Base-by-base conservation (phyloP, 1,140 invertebrate genomes). In the Trachymyrmex septentrionalis region DNA sequence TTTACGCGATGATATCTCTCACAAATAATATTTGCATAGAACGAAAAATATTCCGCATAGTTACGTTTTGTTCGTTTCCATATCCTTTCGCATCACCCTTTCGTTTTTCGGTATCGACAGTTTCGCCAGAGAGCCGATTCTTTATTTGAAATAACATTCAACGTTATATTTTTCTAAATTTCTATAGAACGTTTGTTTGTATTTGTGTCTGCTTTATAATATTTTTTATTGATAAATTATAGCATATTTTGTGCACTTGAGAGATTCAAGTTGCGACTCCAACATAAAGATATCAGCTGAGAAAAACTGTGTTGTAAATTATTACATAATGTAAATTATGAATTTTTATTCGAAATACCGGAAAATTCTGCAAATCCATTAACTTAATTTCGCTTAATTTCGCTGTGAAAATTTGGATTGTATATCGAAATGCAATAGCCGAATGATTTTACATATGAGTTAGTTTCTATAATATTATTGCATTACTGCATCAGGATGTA, bases 21-120 rank as follows among this genome's bases (percentile, higher is more conserved):
- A 27, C 14, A 27, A 73, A 84, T 73, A 84, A 84, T 73, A 84
- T 84, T 84, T 84, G 57, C 55, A 50, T 63, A 84, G 38, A 75
- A 50, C 55, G 38, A 75, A 84, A 84, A 84, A 73, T 84, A 84
- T 75, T 63, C 38, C 48, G 14, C 80, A 24, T 24, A 80, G 27
- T 67, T 55, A 30, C 19, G 19, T 73, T 66, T n/a, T 14, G 27
- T n/a, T 76, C 21, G 44, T 27, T n/a, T 78, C 44, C 19, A 48
- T 53, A 66, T 24, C 21, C 19, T 64, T 7, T 7, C 24, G 67
- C 7, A 30, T 72, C 77, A 34, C 6, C 14, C 48, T 67, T 78
- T 78, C 44, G 19, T 48, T 82, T 82, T 63, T 48, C 53, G 53
- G 24, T 55, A 61, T 44, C 12, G 19, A 10, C n/a, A 73, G 59